A percentile compares a stretch with the other conserved stretches of the same genome.
phyloP scores from a whole-genome alignment of 2,888 invertebrate genomes.

The Hermaeophaga mercurialis region DNA sequence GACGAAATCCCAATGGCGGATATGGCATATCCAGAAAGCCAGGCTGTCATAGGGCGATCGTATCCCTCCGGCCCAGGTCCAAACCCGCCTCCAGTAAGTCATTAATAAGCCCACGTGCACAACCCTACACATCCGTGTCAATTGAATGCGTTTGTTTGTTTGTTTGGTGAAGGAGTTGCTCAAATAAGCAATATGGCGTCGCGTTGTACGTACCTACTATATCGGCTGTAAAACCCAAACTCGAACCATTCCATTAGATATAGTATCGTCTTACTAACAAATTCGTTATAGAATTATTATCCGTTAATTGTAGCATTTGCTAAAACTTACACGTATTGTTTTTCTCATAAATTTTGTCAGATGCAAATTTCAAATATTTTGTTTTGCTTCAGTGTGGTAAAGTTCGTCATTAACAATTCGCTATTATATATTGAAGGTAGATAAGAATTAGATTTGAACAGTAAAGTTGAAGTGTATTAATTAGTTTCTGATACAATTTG shows the following conservation, averaged over 20 bases:
- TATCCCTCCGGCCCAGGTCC: conserved; percentile 57
- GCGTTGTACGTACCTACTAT: conserved; percentile 37
- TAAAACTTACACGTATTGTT: too few relatives aligned
- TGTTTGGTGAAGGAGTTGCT: conserved; percentile 48
- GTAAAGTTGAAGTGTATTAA: too few relatives aligned
- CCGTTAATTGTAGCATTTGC: not conserved
- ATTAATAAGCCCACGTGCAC: conserved; percentile 54
- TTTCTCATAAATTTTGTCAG: too few relatives aligned
- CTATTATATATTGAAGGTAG: too few relatives aligned
- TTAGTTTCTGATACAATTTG: too few relatives aligned
- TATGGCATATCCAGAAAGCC: conserved; percentile 71
- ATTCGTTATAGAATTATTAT: not conserved
- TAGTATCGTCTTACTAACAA: not conserved
- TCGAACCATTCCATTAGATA: not conserved
- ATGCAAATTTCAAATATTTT: too few relatives aligned
- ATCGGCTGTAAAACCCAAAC: conserved; percentile 21
- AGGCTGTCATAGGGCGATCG: conserved; percentile 55
- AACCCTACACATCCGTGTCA: conserved; percentile 54
- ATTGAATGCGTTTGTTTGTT: conserved; percentile 48
- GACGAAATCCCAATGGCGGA: conserved; percentile 78
- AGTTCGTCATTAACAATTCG: too few relatives aligned
- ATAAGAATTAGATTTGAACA: too few relatives aligned
- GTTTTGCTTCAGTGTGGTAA: too few relatives aligned
- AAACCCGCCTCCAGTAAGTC: conserved; percentile 60
- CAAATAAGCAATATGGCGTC: conserved; percentile 51